Evolutionary conservation across 2,113 vertebrate species (phyloP), one percentile per base, ranked within the genome.

Genomic region (Platycercus adscitus): DNA sequence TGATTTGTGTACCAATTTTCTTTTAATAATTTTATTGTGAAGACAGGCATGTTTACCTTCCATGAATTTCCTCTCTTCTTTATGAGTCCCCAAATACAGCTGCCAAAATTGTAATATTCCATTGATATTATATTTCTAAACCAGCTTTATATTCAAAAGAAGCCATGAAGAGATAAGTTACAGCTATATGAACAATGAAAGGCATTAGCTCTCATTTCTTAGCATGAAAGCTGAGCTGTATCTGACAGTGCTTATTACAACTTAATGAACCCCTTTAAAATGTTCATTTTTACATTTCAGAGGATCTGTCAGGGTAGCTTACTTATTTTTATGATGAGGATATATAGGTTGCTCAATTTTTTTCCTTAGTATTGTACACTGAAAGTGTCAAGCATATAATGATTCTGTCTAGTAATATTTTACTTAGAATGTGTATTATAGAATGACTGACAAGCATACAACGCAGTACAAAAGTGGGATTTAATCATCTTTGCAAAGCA

Each of bases 1-100:
- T 56, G 26, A 41, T 26, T 77, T 0, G 0, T n/a, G 6, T 49
- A 31, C 37, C 37, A n/a, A 39, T 61, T 58, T 65, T 61, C 9
- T 81, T 60, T 66, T 35, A 58, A 53, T 63, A 86, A 75, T 58
- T 75, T 72, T 20, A 65, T 35, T 75, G 33, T 26, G 44, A 85
- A 91, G 43, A 64, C 25, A 64, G 26, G 21, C 25, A 39, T 7
- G 2, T 31, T 72, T 88, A 28, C 20, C 13, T 53, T 37, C 4
- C 7, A 50, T 3, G 6, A 55, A 68, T 60, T 33, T 87, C 39
- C 43, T 31, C 29, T 76, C 43, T 87, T 84, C 56, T 68, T 89
- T 37, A 35, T 6, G 2, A 72, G 16, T 44, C 19, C 18, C 52
- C 55, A 64, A 68, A 60, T 13, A 81, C 41, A 81, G 53, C 47